A percentile compares a stretch with the other conserved stretches of the same genome.
phyloP scores from a whole-genome alignment of 2,888 invertebrate species.

The Heliconius erato region DNA sequence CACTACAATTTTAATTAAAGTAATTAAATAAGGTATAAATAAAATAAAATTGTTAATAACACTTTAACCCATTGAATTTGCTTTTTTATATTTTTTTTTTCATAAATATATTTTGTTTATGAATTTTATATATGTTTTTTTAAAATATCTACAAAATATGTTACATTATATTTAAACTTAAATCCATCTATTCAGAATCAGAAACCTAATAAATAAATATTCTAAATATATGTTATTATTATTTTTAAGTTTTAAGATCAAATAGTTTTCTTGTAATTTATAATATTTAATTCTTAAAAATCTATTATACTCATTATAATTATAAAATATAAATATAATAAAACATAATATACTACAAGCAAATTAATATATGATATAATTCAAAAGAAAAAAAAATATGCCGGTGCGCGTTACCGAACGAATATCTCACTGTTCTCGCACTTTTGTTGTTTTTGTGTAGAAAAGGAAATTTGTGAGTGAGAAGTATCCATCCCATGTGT shows the following conservation, averaged over 20 bases:
- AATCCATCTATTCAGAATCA: neutral
- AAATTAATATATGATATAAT: slow-evolving; percentile 4
- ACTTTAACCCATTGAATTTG: neutral
- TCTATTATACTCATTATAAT: neutral
- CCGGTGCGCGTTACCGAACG: slow-evolving; percentile 56
- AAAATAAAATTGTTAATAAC: neutral
- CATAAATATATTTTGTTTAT: neutral
- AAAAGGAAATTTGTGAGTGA: slow-evolving; percentile 62
- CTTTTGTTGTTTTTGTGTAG: slow-evolving; percentile 64
- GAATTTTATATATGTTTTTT: too few species aligned
- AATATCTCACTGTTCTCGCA: slow-evolving; percentile 59
- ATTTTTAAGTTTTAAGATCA: neutral
- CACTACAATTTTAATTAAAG: neutral
- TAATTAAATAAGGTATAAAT: neutral
- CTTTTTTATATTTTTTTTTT: neutral
- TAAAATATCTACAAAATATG: too few species aligned
- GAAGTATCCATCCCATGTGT: slow-evolving; percentile 67
- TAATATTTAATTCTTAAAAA: neutral
- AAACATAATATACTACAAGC: neutral
- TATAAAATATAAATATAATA: neutral
- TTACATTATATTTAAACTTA: neutral
- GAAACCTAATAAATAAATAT: neutral
- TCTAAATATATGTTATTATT: too few species aligned
- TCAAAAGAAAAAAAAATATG: slow-evolving; percentile 24
- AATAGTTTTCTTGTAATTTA: neutral